Conservation (phyloP, 2,113 vertebrate genomes). For the human (Homo sapiens) region DNA sequence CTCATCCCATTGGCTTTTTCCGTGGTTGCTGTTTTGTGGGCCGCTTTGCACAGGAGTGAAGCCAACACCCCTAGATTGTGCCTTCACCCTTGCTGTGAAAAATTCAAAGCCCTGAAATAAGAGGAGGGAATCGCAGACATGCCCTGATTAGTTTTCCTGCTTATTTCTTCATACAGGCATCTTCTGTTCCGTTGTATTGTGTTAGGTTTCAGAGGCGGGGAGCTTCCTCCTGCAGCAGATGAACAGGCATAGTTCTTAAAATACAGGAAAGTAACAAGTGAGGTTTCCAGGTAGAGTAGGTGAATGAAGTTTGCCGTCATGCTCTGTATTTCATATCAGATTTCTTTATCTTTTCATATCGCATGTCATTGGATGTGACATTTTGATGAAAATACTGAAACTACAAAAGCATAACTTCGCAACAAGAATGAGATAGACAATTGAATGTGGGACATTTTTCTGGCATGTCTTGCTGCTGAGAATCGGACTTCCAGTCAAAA, state of each 20-base stretch:
- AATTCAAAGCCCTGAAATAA: background rate
- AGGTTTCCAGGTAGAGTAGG: background rate
- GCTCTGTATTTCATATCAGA: background rate
- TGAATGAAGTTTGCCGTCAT: background rate
- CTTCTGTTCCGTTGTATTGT: background rate
- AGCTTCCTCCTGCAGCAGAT: background rate
- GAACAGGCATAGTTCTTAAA: background rate
- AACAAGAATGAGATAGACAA: background rate
- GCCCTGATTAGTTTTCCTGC: background rate
- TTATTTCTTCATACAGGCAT: fast-evolving
- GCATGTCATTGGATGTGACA: constrained; percentile 37
- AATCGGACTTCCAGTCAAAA: constrained; percentile 33
- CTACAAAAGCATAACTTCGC: constrained; percentile 59
- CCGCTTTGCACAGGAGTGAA: background rate
- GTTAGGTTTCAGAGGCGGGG: background rate
- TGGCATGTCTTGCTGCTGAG: constrained; percentile 34
- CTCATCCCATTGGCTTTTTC: background rate
- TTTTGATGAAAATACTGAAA: constrained; percentile 67
- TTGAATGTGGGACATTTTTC: background rate
- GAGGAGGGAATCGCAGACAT: background rate
- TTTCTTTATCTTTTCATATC: constrained; percentile 54
- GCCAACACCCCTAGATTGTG: fast-evolving
- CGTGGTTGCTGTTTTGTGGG: background rate
- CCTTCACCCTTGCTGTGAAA: background rate
- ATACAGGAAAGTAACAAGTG: background rate